Evolutionary conservation across 2,113 vertebrate species (phyloP), one percentile per base, ranked within the genome.

Genomic region (Charadrius vociferus): DNA sequence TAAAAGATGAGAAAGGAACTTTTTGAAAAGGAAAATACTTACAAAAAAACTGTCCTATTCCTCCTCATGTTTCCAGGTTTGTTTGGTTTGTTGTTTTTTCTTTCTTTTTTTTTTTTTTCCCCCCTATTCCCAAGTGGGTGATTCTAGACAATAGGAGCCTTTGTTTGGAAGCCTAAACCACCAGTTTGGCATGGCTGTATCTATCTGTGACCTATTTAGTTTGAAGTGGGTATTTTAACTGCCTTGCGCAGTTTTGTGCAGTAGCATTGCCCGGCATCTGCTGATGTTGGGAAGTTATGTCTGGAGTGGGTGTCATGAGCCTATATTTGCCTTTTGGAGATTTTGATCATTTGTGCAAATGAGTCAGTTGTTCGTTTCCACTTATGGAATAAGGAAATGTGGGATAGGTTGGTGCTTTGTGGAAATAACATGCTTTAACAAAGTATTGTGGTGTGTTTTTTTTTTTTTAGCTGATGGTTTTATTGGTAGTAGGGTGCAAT

Each of bases 181-280:
- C 72, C 85, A 50, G 47, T 62, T 88, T 95, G 94, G 95, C 86
- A 45, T 79, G 63, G 80, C 59, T 94, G 22, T 92, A 65, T 94
- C 82, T 93, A 80, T 91, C 65, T 75, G 91, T 97, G 96, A 97
- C 96, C 97, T 90, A 95, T 96, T 97, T 97, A 92, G 73, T 63
- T 63, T 77, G 63, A 91, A 93, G 67, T 78, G 55, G 75, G 17
- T 83, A 11, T 91, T 88, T 90, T 74, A 86, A 77, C 85, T 52
- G 79, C 75, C 56, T 61, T 27, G 49, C 8, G 7, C 86, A 75
- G 83, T 82, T 63, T 37, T 3, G 7, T 81, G 53, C 61, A 53
- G 70, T 39, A 50, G 39, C 26, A 4, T 17, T 67, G 55, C 66
- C 12, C 41, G 13, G 30, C 9, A n/a, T 58, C n/a, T 70, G 81